Percentiles rank a stretch among this genome's conserved stretches.
Evolutionary conservation across 2,888 invertebrate species (phyloP).

Genomic region (Elegia similella): DNA sequence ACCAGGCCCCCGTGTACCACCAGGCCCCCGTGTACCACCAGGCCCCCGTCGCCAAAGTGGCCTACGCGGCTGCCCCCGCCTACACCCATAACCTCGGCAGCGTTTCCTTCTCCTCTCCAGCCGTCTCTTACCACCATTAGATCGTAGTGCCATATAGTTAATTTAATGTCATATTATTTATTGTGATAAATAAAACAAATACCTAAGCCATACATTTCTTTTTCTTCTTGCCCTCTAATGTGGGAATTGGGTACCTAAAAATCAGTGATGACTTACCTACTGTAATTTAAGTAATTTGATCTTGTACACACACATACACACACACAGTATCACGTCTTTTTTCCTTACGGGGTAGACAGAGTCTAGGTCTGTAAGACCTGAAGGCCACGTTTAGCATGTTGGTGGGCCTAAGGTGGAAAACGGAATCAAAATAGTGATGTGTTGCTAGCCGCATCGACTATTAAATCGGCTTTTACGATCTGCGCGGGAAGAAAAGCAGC

Average conservation of each 20-base stretch:
- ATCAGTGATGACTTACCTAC: too few species aligned
- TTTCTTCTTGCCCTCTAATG: slow-evolving; percentile 27
- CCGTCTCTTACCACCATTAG: slow-evolving; percentile 69
- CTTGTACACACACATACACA: too few species aligned
- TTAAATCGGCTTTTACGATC: too few species aligned
- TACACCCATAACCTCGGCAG: slow-evolving; percentile 43
- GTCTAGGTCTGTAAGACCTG: too few species aligned
- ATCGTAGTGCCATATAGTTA: slow-evolving; percentile 36
- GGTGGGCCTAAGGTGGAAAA: too few species aligned
- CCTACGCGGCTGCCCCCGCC: slow-evolving; percentile 29
- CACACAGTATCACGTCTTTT: too few species aligned
- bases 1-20: slow-evolving; percentile 31
- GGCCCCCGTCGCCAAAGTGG: slow-evolving; percentile 29
- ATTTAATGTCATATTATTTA: slow-evolving; percentile 45
- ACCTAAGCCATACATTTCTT: slow-evolving; percentile 37
- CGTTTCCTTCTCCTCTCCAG: slow-evolving; percentile 61
- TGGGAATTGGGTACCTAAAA: background rate
- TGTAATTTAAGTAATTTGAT: too few species aligned
- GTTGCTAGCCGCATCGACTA: too few species aligned
- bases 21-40: slow-evolving; percentile 22
- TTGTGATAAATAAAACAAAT: slow-evolving; percentile 52
- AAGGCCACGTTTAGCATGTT: too few species aligned
- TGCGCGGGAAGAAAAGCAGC: too few species aligned
- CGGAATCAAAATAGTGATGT: too few species aligned
- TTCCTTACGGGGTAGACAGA: too few species aligned